These are phyloP conservation scores for Leucoraja erinaceus DNA, from an alignment of 2,113 vertebrate genomes.

Conservation along the genomic window DNA sequence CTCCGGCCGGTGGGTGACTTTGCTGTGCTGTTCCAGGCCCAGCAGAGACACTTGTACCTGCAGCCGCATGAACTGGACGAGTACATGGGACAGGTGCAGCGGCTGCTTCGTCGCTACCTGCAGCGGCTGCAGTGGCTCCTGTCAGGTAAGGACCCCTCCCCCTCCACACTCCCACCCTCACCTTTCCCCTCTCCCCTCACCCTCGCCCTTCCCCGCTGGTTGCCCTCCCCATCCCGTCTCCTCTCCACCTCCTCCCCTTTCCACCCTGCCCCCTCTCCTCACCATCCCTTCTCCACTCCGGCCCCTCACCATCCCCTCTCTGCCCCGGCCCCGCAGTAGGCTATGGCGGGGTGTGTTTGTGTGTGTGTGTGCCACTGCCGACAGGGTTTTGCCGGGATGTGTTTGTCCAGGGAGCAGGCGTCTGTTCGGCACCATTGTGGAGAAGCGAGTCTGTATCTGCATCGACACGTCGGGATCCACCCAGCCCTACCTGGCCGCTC, in stretches of 20 bases:
- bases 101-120: conserved; percentile 50
- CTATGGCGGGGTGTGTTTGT: too few relatives aligned
- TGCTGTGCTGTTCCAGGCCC: conserved; percentile 51
- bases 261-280: too few relatives aligned
- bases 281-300: too few relatives aligned
- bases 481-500: conserved; percentile 49
- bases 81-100: conserved; percentile 53
- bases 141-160: conserved; percentile 55
- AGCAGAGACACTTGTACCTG: conserved; percentile 61
- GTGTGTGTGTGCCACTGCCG: not conserved
- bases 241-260: too few relatives aligned
- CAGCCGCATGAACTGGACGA: conserved; percentile 56
- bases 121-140: conserved; percentile 70
- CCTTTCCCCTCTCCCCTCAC: too few relatives aligned
- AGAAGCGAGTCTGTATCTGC: conserved; percentile 64
- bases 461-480: conserved; percentile 72
- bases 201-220: too few relatives aligned
- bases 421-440: conserved; percentile 64
- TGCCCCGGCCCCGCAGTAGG: too few relatives aligned
- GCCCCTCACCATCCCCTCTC: too few relatives aligned
- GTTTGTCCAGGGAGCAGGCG: conserved; percentile 59
- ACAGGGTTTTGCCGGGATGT: not conserved
- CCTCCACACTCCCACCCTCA: too few relatives aligned
- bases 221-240: too few relatives aligned
- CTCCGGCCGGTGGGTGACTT: too few relatives aligned